A percentile compares a stretch with the other conserved stretches of the same genome.
Conservation (phyloP, 2,888 invertebrate genomes). For the Corythucha ciliata region DNA sequence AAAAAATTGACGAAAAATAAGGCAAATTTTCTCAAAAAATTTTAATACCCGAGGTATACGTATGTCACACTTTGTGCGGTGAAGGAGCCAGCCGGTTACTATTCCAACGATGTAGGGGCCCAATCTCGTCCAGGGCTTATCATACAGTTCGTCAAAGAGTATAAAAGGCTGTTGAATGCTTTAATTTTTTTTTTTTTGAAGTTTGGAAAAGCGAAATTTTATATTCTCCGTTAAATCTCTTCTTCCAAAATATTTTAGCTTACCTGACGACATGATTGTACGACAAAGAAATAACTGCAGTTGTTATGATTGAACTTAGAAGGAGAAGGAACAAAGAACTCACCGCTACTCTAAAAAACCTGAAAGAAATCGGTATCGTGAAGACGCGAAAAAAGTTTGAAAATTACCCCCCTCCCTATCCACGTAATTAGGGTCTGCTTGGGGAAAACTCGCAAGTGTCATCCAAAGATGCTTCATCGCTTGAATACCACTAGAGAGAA, state of each 20-base stretch:
- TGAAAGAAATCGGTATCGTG: conserved; percentile 43
- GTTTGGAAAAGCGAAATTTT: not conserved
- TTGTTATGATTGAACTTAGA: conserved; percentile 67
- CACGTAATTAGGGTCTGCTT: too few species aligned
- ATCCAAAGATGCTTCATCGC: too few species aligned
- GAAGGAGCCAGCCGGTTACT: conserved; percentile 72
- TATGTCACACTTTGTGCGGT: conserved; percentile 70
- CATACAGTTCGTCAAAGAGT: conserved; percentile 79
- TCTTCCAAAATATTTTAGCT: conserved; percentile 45
- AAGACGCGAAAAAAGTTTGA: conserved; percentile 4
- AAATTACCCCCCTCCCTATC: not conserved
- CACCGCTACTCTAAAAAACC: conserved; percentile 68
- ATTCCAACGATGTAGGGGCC: conserved; percentile 80
- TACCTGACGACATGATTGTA: conserved; percentile 68
- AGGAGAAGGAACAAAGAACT: conserved; percentile 55
- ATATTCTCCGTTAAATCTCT: not conserved
- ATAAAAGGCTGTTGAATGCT: conserved; percentile 44
- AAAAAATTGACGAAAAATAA: not conserved
- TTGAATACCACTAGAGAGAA: too few species aligned
- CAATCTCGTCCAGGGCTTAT: conserved; percentile 78
- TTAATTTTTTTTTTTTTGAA: not conserved
- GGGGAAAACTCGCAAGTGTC: too few species aligned
- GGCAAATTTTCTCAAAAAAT: not conserved
- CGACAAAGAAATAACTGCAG: conserved; percentile 67
- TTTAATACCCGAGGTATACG: conserved; percentile 56